Conservation (phyloP, 2,797 vertebrate species). For the Lacerta agilis region DNA sequence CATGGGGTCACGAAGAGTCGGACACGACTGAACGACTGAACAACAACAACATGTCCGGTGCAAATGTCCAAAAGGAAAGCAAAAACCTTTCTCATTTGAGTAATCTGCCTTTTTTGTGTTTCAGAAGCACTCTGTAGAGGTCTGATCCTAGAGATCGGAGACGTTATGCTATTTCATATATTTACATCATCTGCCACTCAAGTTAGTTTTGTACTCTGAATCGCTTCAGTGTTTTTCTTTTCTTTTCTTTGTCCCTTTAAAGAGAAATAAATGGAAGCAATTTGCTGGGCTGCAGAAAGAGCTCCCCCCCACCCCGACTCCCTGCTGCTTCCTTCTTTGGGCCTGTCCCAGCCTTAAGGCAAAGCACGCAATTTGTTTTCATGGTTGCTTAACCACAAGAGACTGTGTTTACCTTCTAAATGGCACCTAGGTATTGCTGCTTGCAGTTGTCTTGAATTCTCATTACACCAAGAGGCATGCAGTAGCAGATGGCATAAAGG, state of each 20-base stretch:
- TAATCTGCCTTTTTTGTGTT: not conserved
- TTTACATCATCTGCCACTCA: not conserved
- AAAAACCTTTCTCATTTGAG: not conserved
- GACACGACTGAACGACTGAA: too few relatives aligned
- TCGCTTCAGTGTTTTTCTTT: not conserved
- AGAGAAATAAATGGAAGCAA: not conserved
- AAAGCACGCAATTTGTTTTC: not conserved
- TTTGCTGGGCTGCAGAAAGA: not conserved
- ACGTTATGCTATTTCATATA: not conserved
- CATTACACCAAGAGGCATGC: constrained; percentile 24
- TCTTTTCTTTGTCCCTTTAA: not conserved
- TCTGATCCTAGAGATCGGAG: not conserved
- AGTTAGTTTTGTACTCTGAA: not conserved
- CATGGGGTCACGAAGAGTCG: too few relatives aligned
- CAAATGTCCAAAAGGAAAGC: not conserved
- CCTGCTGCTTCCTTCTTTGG: too few relatives aligned
- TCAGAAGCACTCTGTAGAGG: not conserved
- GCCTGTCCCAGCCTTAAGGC: constrained; percentile 1
- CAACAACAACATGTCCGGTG: too few relatives aligned
- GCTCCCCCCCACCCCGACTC: not conserved
- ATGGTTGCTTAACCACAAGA: not conserved
- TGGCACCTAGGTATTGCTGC: not conserved
- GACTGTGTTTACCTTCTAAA: not conserved
- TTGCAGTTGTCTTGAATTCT: constrained; percentile 1
- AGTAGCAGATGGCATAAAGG: constrained; percentile 65